Evolutionary conservation across 2,113 vertebrate species (phyloP), one percentile per base, ranked within the genome.

Genomic region (Catagonus wagneri): DNA sequence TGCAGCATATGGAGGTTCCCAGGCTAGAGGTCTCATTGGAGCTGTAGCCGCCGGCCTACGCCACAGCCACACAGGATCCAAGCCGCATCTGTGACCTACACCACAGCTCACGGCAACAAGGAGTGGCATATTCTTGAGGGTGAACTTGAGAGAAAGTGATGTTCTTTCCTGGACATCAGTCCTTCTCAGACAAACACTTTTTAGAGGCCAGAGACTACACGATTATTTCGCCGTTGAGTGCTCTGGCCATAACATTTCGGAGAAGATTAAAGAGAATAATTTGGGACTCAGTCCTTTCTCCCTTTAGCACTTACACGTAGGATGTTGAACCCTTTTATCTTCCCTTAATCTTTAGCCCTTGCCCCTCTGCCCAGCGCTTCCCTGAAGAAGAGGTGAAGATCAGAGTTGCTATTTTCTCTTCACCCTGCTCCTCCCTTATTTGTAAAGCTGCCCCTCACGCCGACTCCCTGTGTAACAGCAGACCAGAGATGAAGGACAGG

Each of bases 311-410:
- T 93, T 58, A 50, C 6, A 15, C 52, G 8, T n/a, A 27, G 29
- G 23, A 84, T 39, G 20, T 68, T 85, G 76, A 74, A 39, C 52
- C 93, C 76, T 76, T 95, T 79, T 81, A 14, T 96, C 94, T 95
- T 71, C 54, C 56, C 54, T 65, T 83, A 29, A 66, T 75, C 27
- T 91, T 69, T 72, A 93, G 74, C 58, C 83, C 78, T 79, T 74
- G 25, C 86, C 75, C n/a, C 19, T 96, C 22, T 93, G 76, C 44
- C 68, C 32, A 79, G 66, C 52, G 92, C 36, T 90, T 93, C 32
- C 81, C 54, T 90, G 34, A 92, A 93, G 88, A 86, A 91, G 79
- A 96, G 69, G 27, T 66, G 63, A 83, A 84, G 81, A 87, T 71
- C 78, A 72, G 60, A 94, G 72, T 74, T 83, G 60, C 56, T 89